A percentile compares a stretch with the other conserved stretches of the same genome.
Conservation (phyloP, 1,140 invertebrate genomes). For the Philaenus spumarius region DNA sequence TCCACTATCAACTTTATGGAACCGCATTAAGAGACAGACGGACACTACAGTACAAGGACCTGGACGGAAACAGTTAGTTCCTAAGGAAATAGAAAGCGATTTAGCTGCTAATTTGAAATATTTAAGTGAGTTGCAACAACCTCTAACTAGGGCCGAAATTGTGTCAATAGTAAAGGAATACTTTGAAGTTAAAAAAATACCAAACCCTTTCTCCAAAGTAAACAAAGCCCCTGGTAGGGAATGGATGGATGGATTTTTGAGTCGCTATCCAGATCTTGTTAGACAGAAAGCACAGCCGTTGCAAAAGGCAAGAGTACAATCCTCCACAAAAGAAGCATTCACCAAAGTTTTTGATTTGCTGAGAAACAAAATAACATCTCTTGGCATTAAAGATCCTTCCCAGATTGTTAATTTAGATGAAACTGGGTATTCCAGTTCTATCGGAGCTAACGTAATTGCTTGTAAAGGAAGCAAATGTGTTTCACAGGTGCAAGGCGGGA, state of each 20-base stretch:
- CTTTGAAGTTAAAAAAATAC: not conserved
- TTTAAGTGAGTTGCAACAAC: not conserved
- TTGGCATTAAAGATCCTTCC: conserved; percentile 1
- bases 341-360: not conserved
- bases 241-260: conserved; percentile 8
- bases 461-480: conserved; percentile 4
- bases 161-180: not conserved
- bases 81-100: not conserved
- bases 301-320: too few relatives aligned
- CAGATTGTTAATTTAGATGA: conserved; percentile 8
- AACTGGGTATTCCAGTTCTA: not conserved
- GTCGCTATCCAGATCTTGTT: too few relatives aligned
- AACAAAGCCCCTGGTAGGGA: conserved; percentile 9
- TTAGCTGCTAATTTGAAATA: not conserved
- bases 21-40: too few relatives aligned
- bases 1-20: too few relatives aligned
- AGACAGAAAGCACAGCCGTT: too few relatives aligned
- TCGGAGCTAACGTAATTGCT: not conserved
- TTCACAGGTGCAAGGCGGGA: not conserved
- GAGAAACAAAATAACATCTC: not conserved
- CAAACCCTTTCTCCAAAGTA: not conserved
- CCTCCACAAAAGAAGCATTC: not conserved
- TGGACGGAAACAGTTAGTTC: not conserved
- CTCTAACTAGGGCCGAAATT: not conserved
- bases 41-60: not conserved